Percentiles rank a stretch among this genome's conserved stretches.
Evolutionary conservation across 2,113 vertebrate species (phyloP).

Genomic region (Alligator sinensis): DNA sequence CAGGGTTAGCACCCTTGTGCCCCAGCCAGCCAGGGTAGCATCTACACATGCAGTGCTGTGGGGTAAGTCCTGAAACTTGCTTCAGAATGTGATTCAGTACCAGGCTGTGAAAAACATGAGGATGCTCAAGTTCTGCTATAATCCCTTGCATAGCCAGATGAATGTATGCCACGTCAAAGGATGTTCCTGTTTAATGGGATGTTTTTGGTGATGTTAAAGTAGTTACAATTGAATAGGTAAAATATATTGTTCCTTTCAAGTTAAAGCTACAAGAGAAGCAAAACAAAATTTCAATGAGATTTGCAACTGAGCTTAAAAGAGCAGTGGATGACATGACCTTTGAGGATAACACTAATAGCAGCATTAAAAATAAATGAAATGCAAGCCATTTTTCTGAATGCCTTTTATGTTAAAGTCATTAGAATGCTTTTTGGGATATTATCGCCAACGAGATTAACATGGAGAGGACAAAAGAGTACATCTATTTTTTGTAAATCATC

Average conservation of each 20-base stretch:
- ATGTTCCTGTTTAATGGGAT: background rate
- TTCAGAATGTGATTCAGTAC: background rate
- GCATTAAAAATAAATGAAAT: constrained; percentile 62
- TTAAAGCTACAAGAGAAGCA: constrained; percentile 42
- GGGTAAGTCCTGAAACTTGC: background rate
- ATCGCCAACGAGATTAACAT: background rate
- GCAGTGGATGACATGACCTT: constrained; percentile 47
- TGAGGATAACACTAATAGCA: constrained; percentile 36
- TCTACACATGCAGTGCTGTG: no score
- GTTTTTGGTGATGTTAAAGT: background rate
- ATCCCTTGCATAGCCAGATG: background rate
- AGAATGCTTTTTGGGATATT: constrained; percentile 42
- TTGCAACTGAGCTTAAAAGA: constrained; percentile 36
- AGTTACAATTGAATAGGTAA: no score
- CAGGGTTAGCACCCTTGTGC: no score
- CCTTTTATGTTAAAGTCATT: constrained; percentile 28
- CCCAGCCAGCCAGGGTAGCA: no score
- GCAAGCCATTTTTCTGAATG: constrained; percentile 45
- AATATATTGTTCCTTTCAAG: background rate
- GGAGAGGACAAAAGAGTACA: background rate
- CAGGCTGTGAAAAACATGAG: background rate
- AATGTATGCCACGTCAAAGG: no score
- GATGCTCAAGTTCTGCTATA: background rate
- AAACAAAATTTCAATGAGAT: constrained; percentile 27
- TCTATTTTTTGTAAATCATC: constrained; percentile 21